Base-by-base conservation (phyloP, 2,888 invertebrate genomes). In the Vanessa cardui region DNA sequence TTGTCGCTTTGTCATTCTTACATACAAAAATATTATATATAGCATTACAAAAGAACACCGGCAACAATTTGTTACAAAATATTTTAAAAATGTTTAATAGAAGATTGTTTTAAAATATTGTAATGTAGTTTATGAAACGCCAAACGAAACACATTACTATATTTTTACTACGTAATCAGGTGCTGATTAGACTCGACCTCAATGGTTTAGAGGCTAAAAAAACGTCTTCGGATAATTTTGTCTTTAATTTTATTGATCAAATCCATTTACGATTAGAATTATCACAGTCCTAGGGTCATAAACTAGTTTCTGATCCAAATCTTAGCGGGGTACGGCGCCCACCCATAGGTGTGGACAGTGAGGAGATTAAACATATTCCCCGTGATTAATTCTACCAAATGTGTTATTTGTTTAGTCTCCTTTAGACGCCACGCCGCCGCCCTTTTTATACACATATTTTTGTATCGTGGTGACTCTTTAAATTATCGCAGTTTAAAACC, bases 291-390 rank as follows among this genome's bases (percentile, higher is more conserved):
- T 58, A 50, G 46, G 58, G 64, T 60, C 68, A 65, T 76, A 79
- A 83, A 80, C 79, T 79, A 80, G 80, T 82, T 76, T 78, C 70
- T 76, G 79, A 79, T 81, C 78, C 73, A 74, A 74, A 76, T 81
- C 82, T 69, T 83, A 76, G 81, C 81, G 80, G 81, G 85, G 72
- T 78, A 74, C 74, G 80, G 80, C 77, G 82, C 80, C 89, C 88
- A 87, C 87, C 88, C 87, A 83, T 83, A 85, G 86, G 86, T 88
- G 88, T 85, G 78, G 88, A 88, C 85, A 87, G 82, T 73, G 49
- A 64, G 68, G 69, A 74, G 77, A 80, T 78, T 80, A 76, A 78
- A 73, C 66, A 66, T 61, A 62, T 75, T 76, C 76, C 76, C 71
- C 69, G 54, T 73, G 78, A 80, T 80, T 86, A 86, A 85, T 88